These are phyloP conservation scores for Acanthoscelides obtectus DNA, from an alignment of 2,888 invertebrate genomes.

Conservation along the genomic window DNA sequence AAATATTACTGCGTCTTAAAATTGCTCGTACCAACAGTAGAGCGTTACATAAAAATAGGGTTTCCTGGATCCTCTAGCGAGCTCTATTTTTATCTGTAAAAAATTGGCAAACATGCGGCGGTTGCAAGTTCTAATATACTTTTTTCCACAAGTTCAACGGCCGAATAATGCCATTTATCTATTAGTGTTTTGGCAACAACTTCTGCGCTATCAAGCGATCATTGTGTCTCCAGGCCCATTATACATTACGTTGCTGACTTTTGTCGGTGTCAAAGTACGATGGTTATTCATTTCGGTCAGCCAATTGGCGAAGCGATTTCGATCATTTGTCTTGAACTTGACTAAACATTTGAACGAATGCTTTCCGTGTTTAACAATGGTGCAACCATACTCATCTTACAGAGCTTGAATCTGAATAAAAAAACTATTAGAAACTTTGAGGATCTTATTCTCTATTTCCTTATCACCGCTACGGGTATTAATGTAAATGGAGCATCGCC, in stretches of 20 bases:
- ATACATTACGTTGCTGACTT: not conserved
- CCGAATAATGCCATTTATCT: not conserved
- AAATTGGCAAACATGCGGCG: not conserved
- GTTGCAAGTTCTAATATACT: not conserved
- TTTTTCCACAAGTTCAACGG: not conserved
- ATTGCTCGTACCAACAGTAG: not conserved
- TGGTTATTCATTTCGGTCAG: not conserved
- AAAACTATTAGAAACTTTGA: too few relatives aligned
- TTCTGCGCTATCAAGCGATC: not conserved
- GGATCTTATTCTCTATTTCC: too few relatives aligned
- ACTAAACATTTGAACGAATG: too few relatives aligned
- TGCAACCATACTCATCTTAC: too few relatives aligned
- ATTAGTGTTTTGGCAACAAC: not conserved
- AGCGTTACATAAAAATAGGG: not conserved
- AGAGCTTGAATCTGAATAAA: too few relatives aligned
- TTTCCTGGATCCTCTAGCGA: not conserved
- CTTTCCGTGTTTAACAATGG: too few relatives aligned
- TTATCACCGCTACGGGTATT: too few relatives aligned
- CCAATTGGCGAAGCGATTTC: not conserved
- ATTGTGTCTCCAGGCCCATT: not conserved
- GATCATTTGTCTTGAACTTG: not conserved
- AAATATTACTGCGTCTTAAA: not conserved
- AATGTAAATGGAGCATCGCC: too few relatives aligned
- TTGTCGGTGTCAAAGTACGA: not conserved
- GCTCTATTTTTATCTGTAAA: not conserved